Percentiles rank a stretch among this genome's conserved stretches.
Conservation (phyloP, 2,113 vertebrate species). For the Alectura lathami region DNA sequence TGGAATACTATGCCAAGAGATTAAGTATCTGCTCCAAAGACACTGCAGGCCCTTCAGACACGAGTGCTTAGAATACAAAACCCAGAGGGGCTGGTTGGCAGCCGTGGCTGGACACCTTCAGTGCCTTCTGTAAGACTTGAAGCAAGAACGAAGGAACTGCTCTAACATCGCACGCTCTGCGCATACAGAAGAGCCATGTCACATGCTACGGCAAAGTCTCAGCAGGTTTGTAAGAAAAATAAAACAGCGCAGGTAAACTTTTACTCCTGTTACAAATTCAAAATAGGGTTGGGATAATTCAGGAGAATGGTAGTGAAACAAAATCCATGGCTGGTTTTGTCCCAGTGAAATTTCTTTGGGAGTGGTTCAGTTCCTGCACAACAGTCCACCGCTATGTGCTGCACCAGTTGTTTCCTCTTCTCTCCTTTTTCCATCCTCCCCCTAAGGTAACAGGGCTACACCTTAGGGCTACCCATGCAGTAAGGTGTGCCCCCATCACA, state of each 20-base stretch:
- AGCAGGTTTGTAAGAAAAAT: constrained; percentile 3
- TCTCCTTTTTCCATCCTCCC: background rate
- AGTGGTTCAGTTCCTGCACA: background rate
- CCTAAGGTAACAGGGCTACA: accelerated
- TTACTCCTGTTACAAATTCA: background rate
- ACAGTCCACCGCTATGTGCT: accelerated
- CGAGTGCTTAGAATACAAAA: background rate
- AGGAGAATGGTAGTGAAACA: background rate
- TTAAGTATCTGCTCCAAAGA: background rate
- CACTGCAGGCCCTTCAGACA: background rate
- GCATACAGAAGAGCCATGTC: background rate
- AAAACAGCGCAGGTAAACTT: background rate
- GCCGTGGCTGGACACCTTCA: background rate
- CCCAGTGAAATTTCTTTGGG: background rate
- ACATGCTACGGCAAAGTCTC: background rate
- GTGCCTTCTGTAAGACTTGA: background rate
- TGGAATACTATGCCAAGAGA: background rate
- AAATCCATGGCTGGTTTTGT: background rate
- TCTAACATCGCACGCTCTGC: background rate
- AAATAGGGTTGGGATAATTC: background rate
- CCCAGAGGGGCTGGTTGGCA: background rate
- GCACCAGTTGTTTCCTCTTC: background rate
- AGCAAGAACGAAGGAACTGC: background rate
- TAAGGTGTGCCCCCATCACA: background rate
- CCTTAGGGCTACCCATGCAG: too few species aligned